These are phyloP conservation scores for Colius striatus DNA, from an alignment of 2,113 vertebrate genomes.

Conservation along the genomic window DNA sequence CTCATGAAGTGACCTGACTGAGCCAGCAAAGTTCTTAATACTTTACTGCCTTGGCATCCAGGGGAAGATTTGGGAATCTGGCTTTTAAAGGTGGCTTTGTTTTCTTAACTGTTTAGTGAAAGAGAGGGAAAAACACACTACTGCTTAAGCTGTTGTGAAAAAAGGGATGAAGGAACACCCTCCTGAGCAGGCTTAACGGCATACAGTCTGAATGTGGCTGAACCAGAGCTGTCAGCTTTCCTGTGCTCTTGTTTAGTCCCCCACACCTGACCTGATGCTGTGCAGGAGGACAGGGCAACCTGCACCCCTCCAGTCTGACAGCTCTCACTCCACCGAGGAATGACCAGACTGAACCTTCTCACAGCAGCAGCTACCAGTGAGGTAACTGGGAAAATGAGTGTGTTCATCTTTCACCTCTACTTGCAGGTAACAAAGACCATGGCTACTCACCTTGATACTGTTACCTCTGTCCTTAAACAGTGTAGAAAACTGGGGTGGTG, in stretches of 20 bases:
- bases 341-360: neutral
- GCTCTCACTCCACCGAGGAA: neutral
- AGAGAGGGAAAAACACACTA: neutral
- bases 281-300: neutral
- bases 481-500: neutral
- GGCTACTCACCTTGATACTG: neutral
- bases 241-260: neutral
- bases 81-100: neutral
- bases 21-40: slow-evolving; percentile 32
- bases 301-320: neutral
- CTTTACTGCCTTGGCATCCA: neutral
- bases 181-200: neutral
- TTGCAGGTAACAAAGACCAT: fast-evolving
- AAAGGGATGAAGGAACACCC: neutral
- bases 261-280: neutral
- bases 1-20: neutral
- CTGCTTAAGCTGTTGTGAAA: neutral
- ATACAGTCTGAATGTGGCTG: neutral
- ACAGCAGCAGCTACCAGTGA: neutral
- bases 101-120: neutral
- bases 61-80: neutral
- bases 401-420: fast-evolving
- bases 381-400: neutral
- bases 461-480: fast-evolving
- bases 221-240: neutral